Evolutionary conservation across 2,113 vertebrate genomes (phyloP), one percentile per base, ranked within the genome.

Genomic region (Sarotherodon lohbergeri): DNA sequence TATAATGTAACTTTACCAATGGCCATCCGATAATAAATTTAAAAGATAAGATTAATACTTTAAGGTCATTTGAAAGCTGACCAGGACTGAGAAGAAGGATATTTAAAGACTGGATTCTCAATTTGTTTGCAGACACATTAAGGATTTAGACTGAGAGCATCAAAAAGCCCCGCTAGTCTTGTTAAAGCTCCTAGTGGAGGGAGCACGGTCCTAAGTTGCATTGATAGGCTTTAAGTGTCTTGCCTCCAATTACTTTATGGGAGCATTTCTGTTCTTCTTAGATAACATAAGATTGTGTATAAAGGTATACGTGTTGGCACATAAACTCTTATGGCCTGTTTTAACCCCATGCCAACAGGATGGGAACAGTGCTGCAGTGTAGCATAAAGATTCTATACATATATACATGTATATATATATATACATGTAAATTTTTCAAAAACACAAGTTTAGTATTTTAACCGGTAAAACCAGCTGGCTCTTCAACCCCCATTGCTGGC

Each of bases 141-240:
- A 80, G 89, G 93, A 89, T 90, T 90, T 92, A 90, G 34, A 12
- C 50, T 81, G 90, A 88, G 73, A 83, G 86, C 83, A 87, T 57
- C n/a, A 85, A 90, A 91, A 79, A 87, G 82, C 79, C 36, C 46
- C 1, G 50, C 73, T 84, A 87, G 94, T 91, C 91, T 90, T 24
- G 73, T 95, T 93, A 95, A 91, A 92, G 63, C 85, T 86, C 76
- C 84, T 9, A 68, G 55, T 43, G 29, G 12, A 32, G 91, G 29
- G 14, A 41, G 91, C 68, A 83, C 27, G 8, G 16, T 43, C 19
- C 82, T 57, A 76, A 66, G 78, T 66, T 81, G 82, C 48, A 85
- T 14, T 80, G 88, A 92, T 89, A 88, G 83, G 78, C 89, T 80
- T 86, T 86, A 54, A 89, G 14, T 29, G 27, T 36, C 66, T 84